phyloP scores from a whole-genome alignment of 2,797 vertebrate species.

The Chloroceryle inda region DNA sequence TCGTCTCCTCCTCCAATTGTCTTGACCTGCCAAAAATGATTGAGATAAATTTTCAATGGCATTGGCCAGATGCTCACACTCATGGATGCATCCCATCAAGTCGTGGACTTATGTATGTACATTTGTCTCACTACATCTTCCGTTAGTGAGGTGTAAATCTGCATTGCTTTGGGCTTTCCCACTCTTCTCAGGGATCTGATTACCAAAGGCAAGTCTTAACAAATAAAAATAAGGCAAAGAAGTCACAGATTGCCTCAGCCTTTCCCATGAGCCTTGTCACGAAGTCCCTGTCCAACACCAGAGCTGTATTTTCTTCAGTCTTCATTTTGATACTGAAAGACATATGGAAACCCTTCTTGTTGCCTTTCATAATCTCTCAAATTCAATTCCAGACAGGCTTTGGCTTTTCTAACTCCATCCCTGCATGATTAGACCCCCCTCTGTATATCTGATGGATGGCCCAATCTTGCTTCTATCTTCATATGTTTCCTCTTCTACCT shows the following conservation, averaged over 20 bases:
- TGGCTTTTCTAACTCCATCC: not conserved
- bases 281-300: not conserved
- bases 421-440: not conserved
- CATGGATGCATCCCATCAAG: rapidly evolving
- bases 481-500: not conserved
- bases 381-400: not conserved
- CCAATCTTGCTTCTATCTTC: not conserved
- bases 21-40: not conserved
- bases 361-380: not conserved
- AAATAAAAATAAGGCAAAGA: not conserved
- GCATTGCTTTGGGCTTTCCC: not conserved
- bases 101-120: not conserved
- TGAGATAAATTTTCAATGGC: not conserved
- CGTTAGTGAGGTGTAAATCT: not conserved
- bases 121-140: not conserved
- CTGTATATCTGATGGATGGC: not conserved
- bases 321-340: not conserved
- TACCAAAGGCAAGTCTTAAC: not conserved
- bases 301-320: not conserved
- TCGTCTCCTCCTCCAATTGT: not conserved
- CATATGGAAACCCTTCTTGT: not conserved
- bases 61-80: not conserved
- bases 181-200: not conserved
- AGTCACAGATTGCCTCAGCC: not conserved
- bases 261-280: not conserved